Conservation (phyloP, 1,140 invertebrate genomes). For the Carcinoscorpius rotundicauda region DNA sequence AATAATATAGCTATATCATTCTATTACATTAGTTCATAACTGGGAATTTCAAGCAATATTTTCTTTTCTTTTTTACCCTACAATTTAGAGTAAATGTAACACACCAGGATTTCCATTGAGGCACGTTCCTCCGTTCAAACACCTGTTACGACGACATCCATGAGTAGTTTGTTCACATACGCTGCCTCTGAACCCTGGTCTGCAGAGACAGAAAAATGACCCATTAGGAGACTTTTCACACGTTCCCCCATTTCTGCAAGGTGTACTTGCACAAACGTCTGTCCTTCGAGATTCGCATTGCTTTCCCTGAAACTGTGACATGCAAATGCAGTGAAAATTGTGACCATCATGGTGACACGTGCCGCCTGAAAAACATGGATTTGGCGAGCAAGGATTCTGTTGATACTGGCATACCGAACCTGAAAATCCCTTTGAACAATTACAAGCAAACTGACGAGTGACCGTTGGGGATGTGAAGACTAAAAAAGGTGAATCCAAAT, state of each 20-base stretch:
- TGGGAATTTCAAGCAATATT: background rate
- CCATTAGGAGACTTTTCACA: slow-evolving; percentile 73
- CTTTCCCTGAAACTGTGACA: slow-evolving; percentile 57
- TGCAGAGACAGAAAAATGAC: slow-evolving; percentile 78
- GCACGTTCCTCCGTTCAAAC: slow-evolving; percentile 68
- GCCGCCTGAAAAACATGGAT: slow-evolving; percentile 67
- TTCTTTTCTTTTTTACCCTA: background rate
- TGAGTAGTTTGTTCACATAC: slow-evolving; percentile 73
- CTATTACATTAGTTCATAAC: no score
- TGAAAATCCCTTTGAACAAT: slow-evolving; percentile 65
- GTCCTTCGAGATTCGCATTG: slow-evolving; percentile 67
- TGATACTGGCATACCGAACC: slow-evolving; percentile 60
- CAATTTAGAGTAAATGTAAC: background rate
- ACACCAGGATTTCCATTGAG: slow-evolving; percentile 39
- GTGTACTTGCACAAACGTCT: slow-evolving; percentile 66
- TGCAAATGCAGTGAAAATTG: slow-evolving; percentile 70
- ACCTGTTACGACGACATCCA: slow-evolving; percentile 80
- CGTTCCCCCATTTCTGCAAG: slow-evolving; percentile 77
- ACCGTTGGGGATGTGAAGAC: slow-evolving; percentile 68
- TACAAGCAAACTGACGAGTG: slow-evolving; percentile 59
- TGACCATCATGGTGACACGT: slow-evolving; percentile 66
- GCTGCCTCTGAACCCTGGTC: slow-evolving; percentile 74
- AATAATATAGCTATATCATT: no score
- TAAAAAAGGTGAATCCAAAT: slow-evolving; percentile 56
- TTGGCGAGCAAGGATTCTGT: slow-evolving; percentile 78